Conservation (phyloP, 64 coral and sea anemone species). For the Anthopleura sola region DNA sequence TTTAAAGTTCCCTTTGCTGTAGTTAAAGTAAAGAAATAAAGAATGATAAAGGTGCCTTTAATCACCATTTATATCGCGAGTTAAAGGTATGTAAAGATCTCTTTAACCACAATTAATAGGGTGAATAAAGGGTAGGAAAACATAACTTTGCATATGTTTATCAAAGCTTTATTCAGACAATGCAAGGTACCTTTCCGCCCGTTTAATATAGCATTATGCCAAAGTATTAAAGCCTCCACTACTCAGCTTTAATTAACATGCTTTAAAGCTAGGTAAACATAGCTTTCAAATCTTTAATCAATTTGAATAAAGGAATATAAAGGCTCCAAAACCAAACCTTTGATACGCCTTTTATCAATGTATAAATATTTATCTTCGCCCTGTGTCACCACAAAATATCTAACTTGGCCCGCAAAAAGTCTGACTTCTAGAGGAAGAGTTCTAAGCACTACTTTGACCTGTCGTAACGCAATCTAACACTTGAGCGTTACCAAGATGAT, state of each 20-base stretch:
- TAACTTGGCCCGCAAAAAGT: too few species aligned
- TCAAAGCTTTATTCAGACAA: not conserved
- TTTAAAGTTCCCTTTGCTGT: not conserved
- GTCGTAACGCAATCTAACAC: too few species aligned
- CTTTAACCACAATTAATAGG: not conserved
- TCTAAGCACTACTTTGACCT: too few species aligned
- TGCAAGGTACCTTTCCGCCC: not conserved
- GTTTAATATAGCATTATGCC: not conserved
- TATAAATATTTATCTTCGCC: not conserved
- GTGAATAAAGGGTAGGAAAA: not conserved
- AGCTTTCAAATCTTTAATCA: conserved; percentile 15
- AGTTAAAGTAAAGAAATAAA: not conserved
- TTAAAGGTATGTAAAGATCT: not conserved
- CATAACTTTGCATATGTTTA: conserved; percentile 19
- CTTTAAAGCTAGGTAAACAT: conserved; percentile 17
- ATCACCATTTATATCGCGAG: not conserved
- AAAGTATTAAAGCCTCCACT: not conserved
- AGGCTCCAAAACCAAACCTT: not conserved
- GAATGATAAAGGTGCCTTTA: not conserved
- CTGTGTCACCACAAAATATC: too few species aligned
- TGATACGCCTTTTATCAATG: not conserved
- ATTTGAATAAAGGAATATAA: not conserved
- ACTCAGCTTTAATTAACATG: conserved; percentile 3
- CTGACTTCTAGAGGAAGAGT: too few species aligned
- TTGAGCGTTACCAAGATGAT: too few species aligned